Conservation (phyloP, 2,113 vertebrate genomes). For the Colinus virginianus region DNA sequence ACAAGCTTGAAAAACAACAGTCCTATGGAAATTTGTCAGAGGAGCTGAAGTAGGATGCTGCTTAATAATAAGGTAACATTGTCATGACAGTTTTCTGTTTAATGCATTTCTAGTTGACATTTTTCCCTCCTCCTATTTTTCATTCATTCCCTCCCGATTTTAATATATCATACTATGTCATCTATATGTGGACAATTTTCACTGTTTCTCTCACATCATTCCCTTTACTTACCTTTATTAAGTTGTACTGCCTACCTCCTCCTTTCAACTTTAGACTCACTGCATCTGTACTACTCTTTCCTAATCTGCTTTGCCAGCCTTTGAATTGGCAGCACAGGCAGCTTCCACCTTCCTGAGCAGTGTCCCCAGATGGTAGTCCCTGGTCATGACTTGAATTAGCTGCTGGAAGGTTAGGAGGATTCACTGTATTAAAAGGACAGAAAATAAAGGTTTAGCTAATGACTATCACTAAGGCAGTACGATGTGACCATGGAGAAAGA, state of each 20-base stretch:
- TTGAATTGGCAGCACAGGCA: fast-evolving
- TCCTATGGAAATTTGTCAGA: not conserved
- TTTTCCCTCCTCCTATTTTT: not conserved
- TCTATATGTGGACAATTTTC: not conserved
- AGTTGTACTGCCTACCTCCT: not conserved
- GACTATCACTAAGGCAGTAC: fast-evolving
- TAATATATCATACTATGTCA: not conserved
- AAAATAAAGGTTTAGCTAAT: not conserved
- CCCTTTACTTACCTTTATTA: not conserved
- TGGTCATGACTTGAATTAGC: not conserved
- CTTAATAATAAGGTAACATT: not conserved
- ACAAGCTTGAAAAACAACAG: not conserved
- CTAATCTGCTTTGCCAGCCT: not conserved
- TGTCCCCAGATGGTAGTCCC: not conserved
- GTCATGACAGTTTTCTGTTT: not conserved
- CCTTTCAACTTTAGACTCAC: not conserved
- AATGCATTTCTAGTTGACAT: not conserved
- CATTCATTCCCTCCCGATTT: not conserved
- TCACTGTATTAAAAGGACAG: not conserved
- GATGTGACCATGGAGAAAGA: fast-evolving
- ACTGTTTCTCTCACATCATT: not conserved
- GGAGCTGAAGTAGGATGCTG: not conserved
- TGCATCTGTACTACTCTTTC: not conserved
- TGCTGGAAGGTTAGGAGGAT: not conserved
- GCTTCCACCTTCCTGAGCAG: not conserved